These are phyloP conservation scores for fruit fly (Drosophila melanogaster) DNA, from an alignment of 1,140 invertebrate genomes.

Conservation along the genomic window DNA sequence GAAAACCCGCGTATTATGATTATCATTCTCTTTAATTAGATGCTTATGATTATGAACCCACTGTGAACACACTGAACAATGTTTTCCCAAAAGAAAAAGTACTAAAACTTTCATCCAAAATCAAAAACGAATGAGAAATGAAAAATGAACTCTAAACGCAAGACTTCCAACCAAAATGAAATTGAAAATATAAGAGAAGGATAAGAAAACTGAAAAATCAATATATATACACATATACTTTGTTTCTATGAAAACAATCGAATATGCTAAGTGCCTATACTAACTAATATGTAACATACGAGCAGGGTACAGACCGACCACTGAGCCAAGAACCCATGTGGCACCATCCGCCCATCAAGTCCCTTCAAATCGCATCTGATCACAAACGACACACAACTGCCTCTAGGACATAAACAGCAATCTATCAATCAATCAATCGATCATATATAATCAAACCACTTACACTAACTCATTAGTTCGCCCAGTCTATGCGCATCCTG, in stretches of 20 bases:
- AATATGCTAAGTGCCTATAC: conserved; percentile 82
- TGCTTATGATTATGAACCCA: conserved; percentile 22
- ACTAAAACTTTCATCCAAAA: conserved; percentile 36
- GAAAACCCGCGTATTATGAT: conserved; percentile 24
- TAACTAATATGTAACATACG: conserved; percentile 59
- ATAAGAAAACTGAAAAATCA: conserved; percentile 43
- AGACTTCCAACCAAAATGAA: conserved; percentile 68
- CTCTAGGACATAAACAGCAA: conserved; percentile 21
- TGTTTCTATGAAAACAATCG: conserved; percentile 82
- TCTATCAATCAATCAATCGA: background rate
- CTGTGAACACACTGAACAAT: conserved; percentile 38
- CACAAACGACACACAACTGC: conserved; percentile 23
- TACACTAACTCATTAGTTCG: conserved; percentile 5
- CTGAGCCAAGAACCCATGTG: conserved; percentile 40
- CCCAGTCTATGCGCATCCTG: background rate
- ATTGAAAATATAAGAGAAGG: conserved; percentile 38
- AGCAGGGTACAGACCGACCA: conserved; percentile 30
- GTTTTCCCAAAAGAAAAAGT: conserved; percentile 15
- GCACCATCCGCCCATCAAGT: conserved; percentile 6
- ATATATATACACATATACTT: conserved; percentile 66
- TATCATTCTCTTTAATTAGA: conserved; percentile 10
- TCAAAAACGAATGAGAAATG: conserved; percentile 35
- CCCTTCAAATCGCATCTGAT: background rate
- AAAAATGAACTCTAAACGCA: conserved; percentile 53
- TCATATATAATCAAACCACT: background rate